Percentiles rank a stretch among this genome's conserved stretches.
phyloP scores from a whole-genome alignment of 53 echinoderm and acorn worm species.

The Mesocentrotus franciscanus region DNA sequence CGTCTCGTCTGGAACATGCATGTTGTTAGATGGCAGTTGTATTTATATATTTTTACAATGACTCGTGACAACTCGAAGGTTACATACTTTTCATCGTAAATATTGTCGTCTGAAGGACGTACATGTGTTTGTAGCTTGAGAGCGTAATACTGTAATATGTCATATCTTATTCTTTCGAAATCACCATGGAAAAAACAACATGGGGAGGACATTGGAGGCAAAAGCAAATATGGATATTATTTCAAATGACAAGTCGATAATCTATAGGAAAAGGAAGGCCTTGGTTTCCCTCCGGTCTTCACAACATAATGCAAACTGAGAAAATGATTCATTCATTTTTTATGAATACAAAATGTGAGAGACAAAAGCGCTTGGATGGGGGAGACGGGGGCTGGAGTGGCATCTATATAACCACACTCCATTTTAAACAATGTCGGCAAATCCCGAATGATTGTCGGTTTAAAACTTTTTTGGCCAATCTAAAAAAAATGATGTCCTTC shows the following conservation, averaged over 20 bases:
- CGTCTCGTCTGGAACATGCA: neutral
- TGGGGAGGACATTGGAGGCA: neutral
- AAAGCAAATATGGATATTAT: conserved; percentile 5
- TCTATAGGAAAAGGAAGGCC: neutral
- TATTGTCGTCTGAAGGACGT: neutral
- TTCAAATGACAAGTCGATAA: neutral
- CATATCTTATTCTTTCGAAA: neutral
- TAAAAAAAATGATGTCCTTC: no score
- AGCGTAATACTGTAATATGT: neutral
- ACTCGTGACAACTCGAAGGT: conserved; percentile 19
- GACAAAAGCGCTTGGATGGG: neutral
- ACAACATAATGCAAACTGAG: neutral
- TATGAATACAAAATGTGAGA: neutral
- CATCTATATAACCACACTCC: neutral
- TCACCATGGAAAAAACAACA: neutral
- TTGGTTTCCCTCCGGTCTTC: neutral
- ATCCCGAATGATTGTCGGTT: neutral
- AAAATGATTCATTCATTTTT: neutral
- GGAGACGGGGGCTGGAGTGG: no score
- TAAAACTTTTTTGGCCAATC: no score
- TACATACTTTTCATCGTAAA: neutral
- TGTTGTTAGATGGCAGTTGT: neutral
- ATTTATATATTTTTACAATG: neutral
- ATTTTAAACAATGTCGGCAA: neutral
- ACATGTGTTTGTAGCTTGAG: no score